Base-by-base conservation (phyloP, 53 echinoderm and acorn worm species). In the Luidia sarsii region DNA sequence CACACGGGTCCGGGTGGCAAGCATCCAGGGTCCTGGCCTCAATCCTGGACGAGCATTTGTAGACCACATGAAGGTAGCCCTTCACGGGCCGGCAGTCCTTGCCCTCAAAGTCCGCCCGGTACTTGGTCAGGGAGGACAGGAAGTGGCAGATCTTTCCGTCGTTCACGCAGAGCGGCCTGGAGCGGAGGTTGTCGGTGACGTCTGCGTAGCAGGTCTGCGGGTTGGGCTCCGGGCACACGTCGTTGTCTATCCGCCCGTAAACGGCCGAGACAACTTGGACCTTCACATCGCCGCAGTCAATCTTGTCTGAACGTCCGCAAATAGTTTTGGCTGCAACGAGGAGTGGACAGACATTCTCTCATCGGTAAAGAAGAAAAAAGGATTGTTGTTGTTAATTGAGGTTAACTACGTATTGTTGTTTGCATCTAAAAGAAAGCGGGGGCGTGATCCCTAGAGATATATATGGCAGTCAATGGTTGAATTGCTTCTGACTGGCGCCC, bases 1-100 rank as follows among this genome's bases (percentile, higher is more conserved):
- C 23, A 39, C 72, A 72, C 2, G 72, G 72, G 7, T 72, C 39
- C 7, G 37, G 13, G 16, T 18, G 14, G 55, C 72, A 72, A 2
- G 72, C 37, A 9, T 18, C 63, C 34, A 63, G 35, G 6, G 13
- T 15, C 31, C 29, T 57, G 14, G 29, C 59, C 59, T 57, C 30
- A 13, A 13, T 10, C 59, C 14, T 7, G 30, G 25, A 13, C 59
- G 14, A 15, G 27, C 59, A 57, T 13, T 29, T 10, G 59, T 57
- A 57, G 1, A 7, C 31, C 11, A 57, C 14, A 7, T 57, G 59
- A 15, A 57, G 30, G 59, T 57, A 57, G 8, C 28, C 28, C 10
- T 57, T 27, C 59, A 30, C 22, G 1, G 59, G 59, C 59, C 28
- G 5, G 32, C 59, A 57, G 5, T 7, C 4, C 2, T 14, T 21